phyloP scores from a whole-genome alignment of 2,797 vertebrate genomes.

The Ctenopoma multispine region DNA sequence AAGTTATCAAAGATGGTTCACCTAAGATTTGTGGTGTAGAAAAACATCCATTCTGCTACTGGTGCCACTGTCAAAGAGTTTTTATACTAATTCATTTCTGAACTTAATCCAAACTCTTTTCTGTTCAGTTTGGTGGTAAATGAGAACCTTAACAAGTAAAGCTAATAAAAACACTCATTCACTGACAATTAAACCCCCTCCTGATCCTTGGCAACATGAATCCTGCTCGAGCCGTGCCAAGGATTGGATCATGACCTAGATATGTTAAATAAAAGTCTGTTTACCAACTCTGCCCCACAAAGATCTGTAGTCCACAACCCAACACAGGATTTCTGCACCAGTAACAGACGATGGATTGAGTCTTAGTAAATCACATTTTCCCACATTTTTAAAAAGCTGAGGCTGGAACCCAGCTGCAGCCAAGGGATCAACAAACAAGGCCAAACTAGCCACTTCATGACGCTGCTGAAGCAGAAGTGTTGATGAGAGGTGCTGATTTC shows the following conservation, averaged over 20 bases:
- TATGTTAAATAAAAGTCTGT: constrained; percentile 36
- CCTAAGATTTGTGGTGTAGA: constrained; percentile 40
- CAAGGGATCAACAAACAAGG: constrained; percentile 46
- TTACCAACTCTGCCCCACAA: constrained; percentile 35
- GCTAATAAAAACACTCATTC: constrained; percentile 33
- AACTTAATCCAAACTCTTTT: constrained; percentile 28
- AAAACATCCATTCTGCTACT: constrained; percentile 44
- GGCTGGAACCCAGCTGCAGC: constrained; percentile 49
- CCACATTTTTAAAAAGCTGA: constrained; percentile 27
- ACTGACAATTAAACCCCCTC: constrained; percentile 19
- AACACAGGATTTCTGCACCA: constrained; percentile 19
- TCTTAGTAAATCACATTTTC: constrained; percentile 23
- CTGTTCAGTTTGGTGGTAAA: constrained; percentile 18
- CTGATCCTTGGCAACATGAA: constrained; percentile 35
- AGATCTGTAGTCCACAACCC: constrained; percentile 26
- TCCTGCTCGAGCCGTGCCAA: constrained; percentile 2
- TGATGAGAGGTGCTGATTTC: constrained; percentile 58
- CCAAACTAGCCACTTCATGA: constrained; percentile 39
- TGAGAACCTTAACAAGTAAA: constrained; percentile 22
- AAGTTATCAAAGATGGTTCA: constrained; percentile 64
- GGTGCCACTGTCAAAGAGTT: constrained; percentile 51
- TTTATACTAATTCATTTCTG: constrained; percentile 21
- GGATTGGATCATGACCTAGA: constrained; percentile 53
- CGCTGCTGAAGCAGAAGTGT: constrained; percentile 42
- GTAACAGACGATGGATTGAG: background rate